Conservation (phyloP, 2,113 vertebrate species). For the Onychostruthus taczanowskii region DNA sequence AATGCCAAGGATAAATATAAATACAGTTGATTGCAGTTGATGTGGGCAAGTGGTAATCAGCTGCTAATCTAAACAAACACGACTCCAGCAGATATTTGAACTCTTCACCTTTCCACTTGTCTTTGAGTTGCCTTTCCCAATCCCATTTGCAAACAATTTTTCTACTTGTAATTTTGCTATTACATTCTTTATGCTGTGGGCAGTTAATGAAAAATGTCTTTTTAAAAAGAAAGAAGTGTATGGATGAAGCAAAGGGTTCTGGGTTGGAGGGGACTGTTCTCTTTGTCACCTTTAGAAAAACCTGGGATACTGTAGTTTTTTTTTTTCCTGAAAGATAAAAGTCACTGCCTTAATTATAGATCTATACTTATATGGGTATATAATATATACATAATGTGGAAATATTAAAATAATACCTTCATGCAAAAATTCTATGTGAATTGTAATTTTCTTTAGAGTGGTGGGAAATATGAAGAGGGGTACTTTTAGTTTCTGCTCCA, state of each 20-base stretch:
- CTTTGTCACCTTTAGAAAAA: not conserved
- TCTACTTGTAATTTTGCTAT: not conserved
- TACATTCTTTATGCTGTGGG: not conserved
- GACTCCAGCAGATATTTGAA: slow-evolving; percentile 58
- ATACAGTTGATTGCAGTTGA: slow-evolving; percentile 56
- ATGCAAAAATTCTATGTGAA: not conserved
- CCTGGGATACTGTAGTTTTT: rapidly evolving
- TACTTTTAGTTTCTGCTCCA: not conserved
- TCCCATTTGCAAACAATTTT: not conserved
- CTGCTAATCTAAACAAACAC: slow-evolving; percentile 60
- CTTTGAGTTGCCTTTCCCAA: slow-evolving; percentile 55
- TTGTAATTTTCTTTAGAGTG: not conserved
- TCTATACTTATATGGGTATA: not conserved
- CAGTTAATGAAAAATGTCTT: not conserved
- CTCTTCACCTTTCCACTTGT: slow-evolving; percentile 51
- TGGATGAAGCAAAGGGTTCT: not conserved
- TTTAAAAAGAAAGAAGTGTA: not conserved
- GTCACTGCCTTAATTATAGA: not conserved
- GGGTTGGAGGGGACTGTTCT: not conserved
- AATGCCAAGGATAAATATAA: slow-evolving; percentile 61
- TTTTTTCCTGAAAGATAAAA: not conserved
- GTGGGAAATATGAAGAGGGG: rapidly evolving
- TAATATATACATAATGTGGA: not conserved
- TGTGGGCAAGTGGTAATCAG: slow-evolving; percentile 63
- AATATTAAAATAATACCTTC: not conserved